Conservation (phyloP, 1,140 invertebrate species). For the Conopomorpha cramerella region DNA sequence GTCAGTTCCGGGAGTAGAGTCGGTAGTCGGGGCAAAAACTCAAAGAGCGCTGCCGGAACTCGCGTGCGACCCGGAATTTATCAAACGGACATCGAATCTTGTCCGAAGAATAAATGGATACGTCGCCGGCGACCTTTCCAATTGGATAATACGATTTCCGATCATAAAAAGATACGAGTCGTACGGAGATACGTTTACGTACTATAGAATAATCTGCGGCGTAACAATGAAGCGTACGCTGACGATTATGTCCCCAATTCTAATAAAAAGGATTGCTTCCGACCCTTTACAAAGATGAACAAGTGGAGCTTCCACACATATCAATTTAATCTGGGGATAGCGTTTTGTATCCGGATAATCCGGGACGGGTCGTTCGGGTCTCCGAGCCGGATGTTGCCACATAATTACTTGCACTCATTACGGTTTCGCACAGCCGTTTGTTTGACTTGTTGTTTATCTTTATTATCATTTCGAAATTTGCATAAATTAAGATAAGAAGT, state of each 20-base stretch:
- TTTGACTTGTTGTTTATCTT: no score
- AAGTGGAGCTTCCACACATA: slow-evolving; percentile 36
- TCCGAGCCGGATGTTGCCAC: slow-evolving; percentile 35
- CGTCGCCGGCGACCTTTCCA: no score
- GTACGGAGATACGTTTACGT: no score
- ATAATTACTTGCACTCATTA: slow-evolving; percentile 49
- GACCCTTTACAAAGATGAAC: slow-evolving; percentile 47
- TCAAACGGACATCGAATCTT: slow-evolving; percentile 4
- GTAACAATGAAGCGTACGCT: slow-evolving; percentile 34
- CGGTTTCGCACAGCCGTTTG: no score
- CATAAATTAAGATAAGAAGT: no score
- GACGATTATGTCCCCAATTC: slow-evolving; percentile 34
- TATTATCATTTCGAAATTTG: no score
- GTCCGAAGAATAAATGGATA: no score
- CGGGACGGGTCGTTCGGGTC: slow-evolving; percentile 25
- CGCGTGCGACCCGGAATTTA: slow-evolving; percentile 5
- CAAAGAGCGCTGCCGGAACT: slow-evolving; percentile 7
- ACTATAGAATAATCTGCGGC: no score
- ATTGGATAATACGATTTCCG: no score
- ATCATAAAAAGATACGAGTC: no score
- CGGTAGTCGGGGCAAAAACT: slow-evolving; percentile 15
- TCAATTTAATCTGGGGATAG: slow-evolving; percentile 45
- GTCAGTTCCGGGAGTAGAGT: slow-evolving; percentile 14
- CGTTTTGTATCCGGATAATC: slow-evolving; percentile 42
- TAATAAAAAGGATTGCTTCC: slow-evolving; percentile 44